Base-by-base conservation (phyloP, 1,140 invertebrate species). In the Trachymyrmex cornetzi region DNA sequence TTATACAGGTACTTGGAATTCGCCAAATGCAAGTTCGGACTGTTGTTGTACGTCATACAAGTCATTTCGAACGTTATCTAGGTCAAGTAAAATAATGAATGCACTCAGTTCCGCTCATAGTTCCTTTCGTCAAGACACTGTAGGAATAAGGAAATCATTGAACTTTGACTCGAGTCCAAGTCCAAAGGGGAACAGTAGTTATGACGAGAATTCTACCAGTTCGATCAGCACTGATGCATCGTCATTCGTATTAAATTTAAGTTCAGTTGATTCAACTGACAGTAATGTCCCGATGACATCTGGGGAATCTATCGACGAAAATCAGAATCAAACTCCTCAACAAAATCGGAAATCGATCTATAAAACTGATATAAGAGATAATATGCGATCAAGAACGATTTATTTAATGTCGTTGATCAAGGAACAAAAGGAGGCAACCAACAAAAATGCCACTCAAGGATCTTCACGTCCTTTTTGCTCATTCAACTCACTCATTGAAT, bases 51-150 rank as follows among this genome's bases (percentile, higher is more conserved):
- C 79, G 16, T 30, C 30, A 30, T 67, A 88, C 1, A 91, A 93
- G 48, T 87, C 66, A 57, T 16, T 27, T 16, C 27, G 53, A 72
- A 27, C 91, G 34, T 82, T 92, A 7, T 92, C 94, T 1, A 92
- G 94, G 79, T 94, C 94, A 0, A 92, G 94, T 7, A 94, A 94
- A 77, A 95, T 95, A 67, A 93, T 95, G 90, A 92, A 89, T 55
- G 92, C 93, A 14, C 81, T 95, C 6, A 92, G 92, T 75, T 92
- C 92, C 4, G 90, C 89, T n/a, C 87, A 75, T 16, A 92, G 80
- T 84, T 90, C 89, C 0, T 77, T 90, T 7, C 91, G 91, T 50
- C 75, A 75, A 0, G 86, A 85, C 11, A 89, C 66, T 50, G 92
- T 90, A 61, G 93, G 89, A 86, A 93, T 94, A 55, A 95, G 92